These are phyloP conservation scores for Tadarida brasiliensis DNA, from an alignment of 2,797 vertebrate species.

Conservation along the genomic window DNA sequence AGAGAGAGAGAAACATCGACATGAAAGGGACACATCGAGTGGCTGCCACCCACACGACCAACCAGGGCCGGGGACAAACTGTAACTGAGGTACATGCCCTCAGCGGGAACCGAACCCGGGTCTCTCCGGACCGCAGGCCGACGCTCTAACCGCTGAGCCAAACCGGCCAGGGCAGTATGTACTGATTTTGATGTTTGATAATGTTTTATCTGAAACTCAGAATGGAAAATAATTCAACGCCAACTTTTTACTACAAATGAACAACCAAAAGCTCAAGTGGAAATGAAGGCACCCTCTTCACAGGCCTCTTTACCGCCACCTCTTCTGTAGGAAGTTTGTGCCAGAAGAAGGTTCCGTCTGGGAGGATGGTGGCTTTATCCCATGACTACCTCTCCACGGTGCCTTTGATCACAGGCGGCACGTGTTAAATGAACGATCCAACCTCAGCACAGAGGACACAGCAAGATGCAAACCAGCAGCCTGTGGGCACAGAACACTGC, in stretches of 20 bases:
- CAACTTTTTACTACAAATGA: slow-evolving; percentile 73
- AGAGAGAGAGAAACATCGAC: too few relatives aligned
- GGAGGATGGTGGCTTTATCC: background rate
- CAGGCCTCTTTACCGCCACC: slow-evolving; percentile 4
- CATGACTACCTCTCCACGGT: background rate
- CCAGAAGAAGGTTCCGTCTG: background rate
- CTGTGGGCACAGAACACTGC: background rate
- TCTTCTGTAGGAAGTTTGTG: background rate
- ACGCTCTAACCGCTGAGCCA: too few relatives aligned
- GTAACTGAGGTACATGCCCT: too few relatives aligned
- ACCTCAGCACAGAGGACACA: slow-evolving; percentile 38
- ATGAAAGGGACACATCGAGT: too few relatives aligned
- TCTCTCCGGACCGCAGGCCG: too few relatives aligned
- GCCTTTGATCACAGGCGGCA: background rate
- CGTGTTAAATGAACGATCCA: background rate
- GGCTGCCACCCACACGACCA: too few relatives aligned
- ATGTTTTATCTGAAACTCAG: slow-evolving; percentile 80
- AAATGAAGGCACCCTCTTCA: slow-evolving; percentile 51
- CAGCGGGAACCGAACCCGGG: too few relatives aligned
- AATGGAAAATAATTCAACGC: slow-evolving; percentile 80
- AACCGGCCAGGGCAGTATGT: too few relatives aligned
- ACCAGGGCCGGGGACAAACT: too few relatives aligned
- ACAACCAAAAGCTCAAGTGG: slow-evolving; percentile 71
- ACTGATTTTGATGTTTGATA: slow-evolving; percentile 83
- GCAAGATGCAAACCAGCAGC: slow-evolving; percentile 40